These are phyloP conservation scores for Synaphobranchus kaupii DNA, from an alignment of 2,797 vertebrate genomes.

Conservation along the genomic window DNA sequence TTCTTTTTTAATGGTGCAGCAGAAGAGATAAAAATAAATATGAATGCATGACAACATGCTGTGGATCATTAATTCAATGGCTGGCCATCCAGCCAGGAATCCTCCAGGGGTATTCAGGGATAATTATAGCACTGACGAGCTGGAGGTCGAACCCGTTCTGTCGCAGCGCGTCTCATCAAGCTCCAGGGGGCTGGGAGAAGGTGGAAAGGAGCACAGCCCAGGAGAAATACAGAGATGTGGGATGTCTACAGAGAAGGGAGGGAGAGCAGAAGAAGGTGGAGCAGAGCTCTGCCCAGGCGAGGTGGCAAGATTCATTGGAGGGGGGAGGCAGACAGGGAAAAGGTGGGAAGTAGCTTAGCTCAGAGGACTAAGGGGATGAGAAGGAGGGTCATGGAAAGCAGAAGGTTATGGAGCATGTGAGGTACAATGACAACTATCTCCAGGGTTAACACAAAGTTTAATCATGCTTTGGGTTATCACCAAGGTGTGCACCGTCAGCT, in stretches of 20 bases:
- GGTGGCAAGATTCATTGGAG: neutral
- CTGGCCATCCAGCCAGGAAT: conserved; percentile 49
- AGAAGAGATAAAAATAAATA: conserved; percentile 50
- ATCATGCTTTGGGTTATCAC: neutral
- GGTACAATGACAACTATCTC: neutral
- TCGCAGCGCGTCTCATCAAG: conserved; percentile 11
- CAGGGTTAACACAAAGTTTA: neutral
- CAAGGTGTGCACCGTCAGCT: neutral
- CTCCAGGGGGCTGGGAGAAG: conserved; percentile 6
- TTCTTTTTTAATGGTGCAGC: neutral
- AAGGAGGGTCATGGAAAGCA: neutral
- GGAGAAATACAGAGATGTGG: neutral
- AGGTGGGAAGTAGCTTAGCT: neutral
- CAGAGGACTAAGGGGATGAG: neutral
- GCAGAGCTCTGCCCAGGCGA: neutral
- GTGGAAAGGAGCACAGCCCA: neutral
- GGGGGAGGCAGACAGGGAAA: neutral
- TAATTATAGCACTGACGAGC: conserved; percentile 57
- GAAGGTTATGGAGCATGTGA: neutral
- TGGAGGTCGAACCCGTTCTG: conserved; percentile 21
- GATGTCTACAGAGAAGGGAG: neutral
- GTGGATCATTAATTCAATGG: conserved; percentile 60
- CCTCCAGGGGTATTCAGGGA: conserved; percentile 37
- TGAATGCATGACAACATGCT: conserved; percentile 46
- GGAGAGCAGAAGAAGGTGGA: neutral